These are phyloP conservation scores for Philaenus spumarius DNA, from an alignment of 1,140 invertebrate genomes.

Conservation along the genomic window DNA sequence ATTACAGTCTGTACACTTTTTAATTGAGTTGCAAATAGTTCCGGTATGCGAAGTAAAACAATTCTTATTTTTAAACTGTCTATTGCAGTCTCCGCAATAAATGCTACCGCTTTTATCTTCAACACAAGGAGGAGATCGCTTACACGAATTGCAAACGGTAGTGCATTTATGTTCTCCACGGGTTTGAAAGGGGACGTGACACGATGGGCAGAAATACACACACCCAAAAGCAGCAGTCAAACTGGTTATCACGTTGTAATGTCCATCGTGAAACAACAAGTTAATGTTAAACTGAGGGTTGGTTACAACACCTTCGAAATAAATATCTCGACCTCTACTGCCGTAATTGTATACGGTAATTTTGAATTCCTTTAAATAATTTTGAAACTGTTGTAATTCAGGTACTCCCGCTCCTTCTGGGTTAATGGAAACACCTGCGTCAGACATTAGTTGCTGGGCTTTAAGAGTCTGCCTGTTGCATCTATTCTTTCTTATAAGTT, in stretches of 20 bases:
- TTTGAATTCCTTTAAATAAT: not conserved
- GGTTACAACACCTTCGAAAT: not conserved
- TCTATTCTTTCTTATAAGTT: not conserved
- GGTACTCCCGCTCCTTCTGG: not conserved
- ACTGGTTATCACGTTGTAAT: not conserved
- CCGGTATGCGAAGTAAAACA: not conserved
- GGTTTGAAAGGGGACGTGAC: not conserved
- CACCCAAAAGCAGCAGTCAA: not conserved
- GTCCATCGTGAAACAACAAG: not conserved
- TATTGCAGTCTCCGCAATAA: not conserved
- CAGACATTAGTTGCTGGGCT: not conserved
- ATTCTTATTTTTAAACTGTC: not conserved
- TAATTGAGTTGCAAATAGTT: not conserved
- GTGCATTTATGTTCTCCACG: not conserved
- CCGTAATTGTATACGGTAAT: slow-evolving; percentile 3
- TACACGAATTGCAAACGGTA: not conserved
- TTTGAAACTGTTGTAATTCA: slow-evolving; percentile 1
- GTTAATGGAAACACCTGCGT: not conserved
- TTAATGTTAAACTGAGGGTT: not conserved
- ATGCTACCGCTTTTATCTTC: not conserved
- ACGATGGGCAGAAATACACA: not conserved
- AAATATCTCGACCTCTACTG: not conserved
- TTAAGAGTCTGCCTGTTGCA: not conserved
- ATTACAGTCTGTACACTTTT: not conserved
- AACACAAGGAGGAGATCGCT: not conserved